Evolutionary conservation across 2,113 vertebrate genomes (phyloP).

Genomic region (Bufo bufo): DNA sequence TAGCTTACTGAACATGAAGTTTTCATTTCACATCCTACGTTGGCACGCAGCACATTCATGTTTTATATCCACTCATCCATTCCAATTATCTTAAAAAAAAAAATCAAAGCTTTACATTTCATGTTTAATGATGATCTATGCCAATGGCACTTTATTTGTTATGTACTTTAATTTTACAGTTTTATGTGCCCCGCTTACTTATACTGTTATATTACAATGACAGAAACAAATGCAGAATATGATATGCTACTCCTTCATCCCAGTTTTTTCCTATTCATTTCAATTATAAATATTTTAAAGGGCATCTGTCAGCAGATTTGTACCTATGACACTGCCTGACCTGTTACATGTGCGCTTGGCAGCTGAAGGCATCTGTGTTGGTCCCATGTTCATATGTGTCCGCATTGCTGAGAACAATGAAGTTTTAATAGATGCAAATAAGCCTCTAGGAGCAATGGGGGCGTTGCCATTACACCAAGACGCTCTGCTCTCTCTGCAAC

Average conservation of each 20-base stretch:
- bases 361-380: too few species aligned
- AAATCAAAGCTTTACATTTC: neutral
- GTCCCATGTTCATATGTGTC: too few species aligned
- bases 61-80: neutral
- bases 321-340: too few species aligned
- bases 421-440: too few species aligned
- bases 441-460: too few species aligned
- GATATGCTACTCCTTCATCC: neutral
- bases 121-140: neutral
- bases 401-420: too few species aligned
- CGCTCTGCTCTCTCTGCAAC: too few species aligned
- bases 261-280: neutral
- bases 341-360: too few species aligned
- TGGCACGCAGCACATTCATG: neutral
- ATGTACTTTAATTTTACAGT: neutral
- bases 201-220: neutral
- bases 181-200: neutral
- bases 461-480: too few species aligned
- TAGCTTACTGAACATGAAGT: neutral
- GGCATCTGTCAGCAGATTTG: too few species aligned
- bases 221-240: neutral
- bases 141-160: neutral
- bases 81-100: too few species aligned
- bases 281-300: too few species aligned
- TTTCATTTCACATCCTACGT: conserved; percentile 6